These are phyloP conservation scores for Ectobius pallidus DNA, from an alignment of 2,888 invertebrate genomes.

Conservation along the genomic window DNA sequence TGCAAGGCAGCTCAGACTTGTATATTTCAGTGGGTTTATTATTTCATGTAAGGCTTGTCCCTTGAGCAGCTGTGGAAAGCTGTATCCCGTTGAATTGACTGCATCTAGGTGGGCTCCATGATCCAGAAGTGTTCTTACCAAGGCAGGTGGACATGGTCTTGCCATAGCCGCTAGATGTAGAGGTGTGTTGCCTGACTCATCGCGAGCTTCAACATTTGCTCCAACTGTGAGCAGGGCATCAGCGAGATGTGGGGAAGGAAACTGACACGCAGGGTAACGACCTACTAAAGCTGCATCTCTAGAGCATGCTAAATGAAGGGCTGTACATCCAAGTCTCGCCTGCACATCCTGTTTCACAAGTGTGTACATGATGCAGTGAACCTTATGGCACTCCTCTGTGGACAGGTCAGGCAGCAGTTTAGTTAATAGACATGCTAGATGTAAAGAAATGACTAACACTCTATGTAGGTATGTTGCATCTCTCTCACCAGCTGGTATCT, in stretches of 20 bases:
- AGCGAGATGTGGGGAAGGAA: conserved; percentile 73
- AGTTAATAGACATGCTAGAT: conserved; percentile 79
- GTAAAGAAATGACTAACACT: conserved; percentile 84
- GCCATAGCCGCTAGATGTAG: conserved; percentile 76
- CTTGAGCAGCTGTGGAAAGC: conserved; percentile 69
- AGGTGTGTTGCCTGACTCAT: conserved; percentile 86
- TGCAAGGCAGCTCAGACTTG: conserved; percentile 84
- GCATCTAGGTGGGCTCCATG: conserved; percentile 87
- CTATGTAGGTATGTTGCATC: conserved; percentile 82
- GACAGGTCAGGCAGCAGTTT: conserved; percentile 55
- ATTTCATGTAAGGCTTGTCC: conserved; percentile 67
- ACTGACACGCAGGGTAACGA: conserved; percentile 71
- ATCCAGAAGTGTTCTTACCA: conserved; percentile 74
- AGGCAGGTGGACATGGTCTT: conserved; percentile 69
- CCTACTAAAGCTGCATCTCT: conserved; percentile 71
- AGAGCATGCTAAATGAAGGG: conserved; percentile 84
- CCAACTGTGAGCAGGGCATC: conserved; percentile 81
- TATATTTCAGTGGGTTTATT: conserved; percentile 78
- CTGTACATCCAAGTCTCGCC: conserved; percentile 65
- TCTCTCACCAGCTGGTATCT: conserved; percentile 60
- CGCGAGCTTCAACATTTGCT: conserved; percentile 78
- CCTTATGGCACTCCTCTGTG: conserved; percentile 47
- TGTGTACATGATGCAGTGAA: conserved; percentile 69
- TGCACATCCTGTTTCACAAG: conserved; percentile 72
- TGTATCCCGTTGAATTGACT: conserved; percentile 76